Evolutionary conservation across 2,888 invertebrate genomes (phyloP).

Genomic region (Platycheirus rosarum): DNA sequence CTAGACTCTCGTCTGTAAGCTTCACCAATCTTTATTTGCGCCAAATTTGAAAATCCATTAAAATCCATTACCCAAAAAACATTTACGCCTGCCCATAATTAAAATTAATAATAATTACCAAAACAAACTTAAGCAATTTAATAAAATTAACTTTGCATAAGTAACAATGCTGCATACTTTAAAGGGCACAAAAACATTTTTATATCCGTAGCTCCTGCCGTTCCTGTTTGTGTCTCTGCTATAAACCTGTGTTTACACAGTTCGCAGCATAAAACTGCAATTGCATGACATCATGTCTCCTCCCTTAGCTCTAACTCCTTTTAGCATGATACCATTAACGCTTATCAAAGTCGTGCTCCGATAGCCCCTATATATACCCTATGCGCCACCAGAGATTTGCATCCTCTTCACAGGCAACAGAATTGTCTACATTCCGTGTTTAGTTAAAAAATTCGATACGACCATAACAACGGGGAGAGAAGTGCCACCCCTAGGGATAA

Average conservation of each 20-base stretch:
- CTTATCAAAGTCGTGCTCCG: slow-evolving; percentile 47
- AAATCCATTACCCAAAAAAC: too few relatives aligned
- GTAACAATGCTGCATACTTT: slow-evolving; percentile 15
- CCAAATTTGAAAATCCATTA: too few relatives aligned
- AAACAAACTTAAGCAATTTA: slow-evolving; percentile 20
- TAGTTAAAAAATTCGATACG: slow-evolving; percentile 37
- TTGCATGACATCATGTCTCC: slow-evolving; percentile 26
- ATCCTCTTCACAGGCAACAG: not conserved
- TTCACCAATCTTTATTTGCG: too few relatives aligned
- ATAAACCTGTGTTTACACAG: not conserved
- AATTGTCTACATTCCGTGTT: too few relatives aligned
- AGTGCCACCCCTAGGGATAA: not conserved
- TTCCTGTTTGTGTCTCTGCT: slow-evolving; percentile 3
- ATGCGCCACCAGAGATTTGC: slow-evolving; percentile 22
- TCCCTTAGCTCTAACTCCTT: not conserved
- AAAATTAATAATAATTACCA: too few relatives aligned
- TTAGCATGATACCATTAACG: slow-evolving; percentile 50
- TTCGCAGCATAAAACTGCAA: slow-evolving; percentile 20
- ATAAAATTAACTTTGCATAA: slow-evolving; percentile 30
- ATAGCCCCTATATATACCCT: slow-evolving; percentile 19
- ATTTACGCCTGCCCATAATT: too few relatives aligned
- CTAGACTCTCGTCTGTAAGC: too few relatives aligned
- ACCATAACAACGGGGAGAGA: not conserved
- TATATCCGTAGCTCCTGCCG: not conserved
- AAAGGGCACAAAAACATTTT: not conserved